Conservation (phyloP, 2,888 invertebrate species). For the Zeuzera pyrina region DNA sequence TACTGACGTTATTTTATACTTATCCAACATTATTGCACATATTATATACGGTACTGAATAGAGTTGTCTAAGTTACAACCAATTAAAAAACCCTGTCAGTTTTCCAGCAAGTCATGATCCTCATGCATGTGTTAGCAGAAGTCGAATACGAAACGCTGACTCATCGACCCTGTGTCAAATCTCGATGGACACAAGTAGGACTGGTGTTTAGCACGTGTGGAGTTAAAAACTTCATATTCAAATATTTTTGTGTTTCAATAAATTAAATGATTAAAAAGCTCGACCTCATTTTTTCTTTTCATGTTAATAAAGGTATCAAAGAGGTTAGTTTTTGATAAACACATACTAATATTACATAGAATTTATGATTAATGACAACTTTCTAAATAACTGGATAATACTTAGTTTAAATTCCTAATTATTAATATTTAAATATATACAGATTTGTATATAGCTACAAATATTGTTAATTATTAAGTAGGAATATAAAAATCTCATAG, state of each 20-base stretch:
- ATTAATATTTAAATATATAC: no score
- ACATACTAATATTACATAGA: no score
- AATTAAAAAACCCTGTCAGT: conserved; percentile 58
- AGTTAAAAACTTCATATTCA: conserved; percentile 13
- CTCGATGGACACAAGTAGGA: conserved; percentile 51
- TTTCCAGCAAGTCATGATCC: conserved; percentile 48
- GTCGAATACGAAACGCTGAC: conserved; percentile 38
- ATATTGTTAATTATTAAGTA: no score
- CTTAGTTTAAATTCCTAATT: no score
- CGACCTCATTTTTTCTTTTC: no score
- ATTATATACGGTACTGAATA: conserved; percentile 21
- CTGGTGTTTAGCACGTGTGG: conserved; percentile 57
- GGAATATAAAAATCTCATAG: no score
- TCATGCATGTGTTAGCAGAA: conserved; percentile 49
- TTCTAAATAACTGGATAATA: no score
- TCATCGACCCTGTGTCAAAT: conserved; percentile 65
- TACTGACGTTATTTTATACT: neutral
- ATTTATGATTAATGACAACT: no score
- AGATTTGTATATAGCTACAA: no score
- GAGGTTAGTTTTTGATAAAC: no score
- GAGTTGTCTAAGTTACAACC: conserved; percentile 50
- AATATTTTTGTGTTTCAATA: conserved; percentile 1
- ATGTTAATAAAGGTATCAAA: no score
- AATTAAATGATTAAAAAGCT: no score
- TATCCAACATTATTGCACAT: conserved; percentile 3